Conservation (phyloP, 1,140 invertebrate genomes). For the Aricia agestis region DNA sequence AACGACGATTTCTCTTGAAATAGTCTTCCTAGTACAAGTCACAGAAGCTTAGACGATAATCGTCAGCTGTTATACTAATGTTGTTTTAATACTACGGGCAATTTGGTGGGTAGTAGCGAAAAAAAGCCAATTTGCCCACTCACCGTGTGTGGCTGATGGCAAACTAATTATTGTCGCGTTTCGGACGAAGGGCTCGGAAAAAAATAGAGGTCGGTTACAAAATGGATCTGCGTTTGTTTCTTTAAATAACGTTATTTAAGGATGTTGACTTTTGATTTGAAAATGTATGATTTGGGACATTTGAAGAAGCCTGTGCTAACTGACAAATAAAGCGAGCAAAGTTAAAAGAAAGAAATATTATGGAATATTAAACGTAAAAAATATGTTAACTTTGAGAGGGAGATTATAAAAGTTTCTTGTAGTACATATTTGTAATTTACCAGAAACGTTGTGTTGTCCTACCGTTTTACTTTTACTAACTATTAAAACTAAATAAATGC, state of each 20-base stretch:
- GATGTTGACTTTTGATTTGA: neutral
- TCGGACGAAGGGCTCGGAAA: conserved; percentile 41
- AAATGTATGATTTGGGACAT: neutral
- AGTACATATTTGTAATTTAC: no score
- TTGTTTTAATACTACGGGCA: conserved; percentile 56
- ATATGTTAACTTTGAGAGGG: no score
- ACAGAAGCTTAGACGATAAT: conserved; percentile 49
- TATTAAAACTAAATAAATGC: no score
- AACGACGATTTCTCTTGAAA: neutral
- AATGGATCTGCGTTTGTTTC: conserved; percentile 15
- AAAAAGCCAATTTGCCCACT: conserved; percentile 53
- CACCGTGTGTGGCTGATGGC: conserved; percentile 57
- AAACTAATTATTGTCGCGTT: conserved; percentile 59
- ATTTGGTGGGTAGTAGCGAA: conserved; percentile 50
- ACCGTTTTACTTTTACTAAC: no score
- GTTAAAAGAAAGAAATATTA: no score
- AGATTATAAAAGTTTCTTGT: no score
- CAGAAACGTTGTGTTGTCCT: no score
- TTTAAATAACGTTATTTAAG: neutral
- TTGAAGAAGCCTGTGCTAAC: no score
- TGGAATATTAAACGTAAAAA: no score
- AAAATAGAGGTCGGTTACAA: conserved; percentile 28
- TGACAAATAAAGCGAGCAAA: no score
- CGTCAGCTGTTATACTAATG: conserved; percentile 53
- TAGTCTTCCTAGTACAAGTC: neutral